A percentile compares a stretch with the other conserved stretches of the same genome.
phyloP scores from a whole-genome alignment of 30 jellyfish, hydroid and myxozoan species.

The Cassiopea andromeda region DNA sequence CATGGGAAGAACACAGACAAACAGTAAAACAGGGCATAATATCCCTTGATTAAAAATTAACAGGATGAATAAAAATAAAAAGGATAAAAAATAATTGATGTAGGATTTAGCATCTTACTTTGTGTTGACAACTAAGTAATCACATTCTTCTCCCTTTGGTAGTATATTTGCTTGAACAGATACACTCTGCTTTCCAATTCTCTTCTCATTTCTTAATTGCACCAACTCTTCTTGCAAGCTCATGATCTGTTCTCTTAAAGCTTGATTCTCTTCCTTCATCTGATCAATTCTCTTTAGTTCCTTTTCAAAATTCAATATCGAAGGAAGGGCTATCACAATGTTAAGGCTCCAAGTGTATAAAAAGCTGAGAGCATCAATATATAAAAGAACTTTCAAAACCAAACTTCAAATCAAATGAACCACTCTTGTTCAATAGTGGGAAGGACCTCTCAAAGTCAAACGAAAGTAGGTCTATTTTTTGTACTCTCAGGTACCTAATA shows the following conservation, averaged over 20 bases:
- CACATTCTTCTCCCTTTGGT: conserved; percentile 67
- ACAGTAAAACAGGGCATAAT: too few relatives aligned
- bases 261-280: conserved; percentile 68
- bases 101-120: conserved; percentile 13
- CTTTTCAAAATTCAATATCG: conserved; percentile 84
- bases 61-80: background rate
- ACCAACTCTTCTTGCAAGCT: conserved; percentile 69
- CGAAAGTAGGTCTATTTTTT: too few relatives aligned
- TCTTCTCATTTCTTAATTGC: conserved; percentile 32
- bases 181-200: conserved; percentile 51
- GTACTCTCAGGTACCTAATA: too few relatives aligned
- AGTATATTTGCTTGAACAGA: conserved; percentile 67
- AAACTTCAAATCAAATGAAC: background rate
- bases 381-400: background rate
- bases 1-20: too few relatives aligned
- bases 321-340: conserved; percentile 70
- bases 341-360: background rate
- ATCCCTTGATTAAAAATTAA: background rate
- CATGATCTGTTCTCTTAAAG: conserved; percentile 55
- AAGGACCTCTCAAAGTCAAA: too few relatives aligned
- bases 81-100: background rate
- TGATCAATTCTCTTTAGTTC: conserved; percentile 62
- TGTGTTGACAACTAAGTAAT: conserved; percentile 65
- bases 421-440: too few relatives aligned
- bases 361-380: background rate